phyloP scores from a whole-genome alignment of 2,888 invertebrate genomes.

The Ectemnius continuus region DNA sequence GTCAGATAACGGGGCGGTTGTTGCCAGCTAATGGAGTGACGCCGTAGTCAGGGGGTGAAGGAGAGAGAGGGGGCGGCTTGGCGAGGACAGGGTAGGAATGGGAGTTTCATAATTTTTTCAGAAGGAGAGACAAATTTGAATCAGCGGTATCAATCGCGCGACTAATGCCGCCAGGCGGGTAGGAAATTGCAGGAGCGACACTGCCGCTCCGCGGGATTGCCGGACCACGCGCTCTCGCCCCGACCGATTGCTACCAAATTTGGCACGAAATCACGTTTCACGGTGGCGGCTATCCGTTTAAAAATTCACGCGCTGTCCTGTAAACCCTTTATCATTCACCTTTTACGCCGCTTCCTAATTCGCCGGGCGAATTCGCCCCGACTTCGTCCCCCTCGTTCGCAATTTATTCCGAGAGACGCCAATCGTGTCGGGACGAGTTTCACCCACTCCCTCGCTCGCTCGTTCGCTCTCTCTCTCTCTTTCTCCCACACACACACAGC shows the following conservation, averaged over 20 bases:
- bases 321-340: conserved; percentile 45
- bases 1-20: conserved; percentile 32
- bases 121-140: conserved; percentile 54
- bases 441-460: background rate
- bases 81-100: conserved; percentile 11
- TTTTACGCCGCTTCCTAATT: conserved; percentile 17
- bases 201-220: conserved; percentile 37
- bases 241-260: conserved; percentile 62
- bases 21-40: conserved; percentile 39
- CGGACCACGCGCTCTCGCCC: conserved; percentile 24
- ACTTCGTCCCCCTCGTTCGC: background rate
- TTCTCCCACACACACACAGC: background rate
- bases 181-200: conserved; percentile 53
- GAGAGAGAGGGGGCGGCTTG: too few relatives aligned
- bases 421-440: too few relatives aligned
- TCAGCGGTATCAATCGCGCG: conserved; percentile 57
- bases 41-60: conserved; percentile 10
- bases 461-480: background rate
- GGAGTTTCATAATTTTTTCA: conserved; percentile 58
- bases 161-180: conserved; percentile 53
- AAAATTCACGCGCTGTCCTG: conserved; percentile 53
- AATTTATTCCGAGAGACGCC: background rate
- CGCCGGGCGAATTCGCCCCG: conserved; percentile 7
- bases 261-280: conserved; percentile 62
- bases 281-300: conserved; percentile 44